Conservation (phyloP, 23 tunicate species). For the Ascidia mentula region DNA sequence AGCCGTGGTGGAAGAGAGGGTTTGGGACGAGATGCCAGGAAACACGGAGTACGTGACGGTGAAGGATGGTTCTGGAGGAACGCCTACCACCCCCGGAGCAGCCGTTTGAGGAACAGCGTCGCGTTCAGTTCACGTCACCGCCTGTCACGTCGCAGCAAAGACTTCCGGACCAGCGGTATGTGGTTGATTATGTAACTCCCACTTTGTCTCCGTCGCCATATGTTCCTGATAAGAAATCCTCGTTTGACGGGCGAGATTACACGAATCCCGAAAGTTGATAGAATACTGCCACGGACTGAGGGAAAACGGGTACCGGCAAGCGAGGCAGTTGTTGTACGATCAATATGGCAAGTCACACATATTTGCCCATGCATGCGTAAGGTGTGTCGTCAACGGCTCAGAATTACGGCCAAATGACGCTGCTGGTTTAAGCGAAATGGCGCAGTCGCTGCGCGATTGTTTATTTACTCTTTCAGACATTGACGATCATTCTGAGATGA, state of each 20-base stretch:
- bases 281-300: not conserved
- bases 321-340: not conserved
- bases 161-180: constrained; percentile 10
- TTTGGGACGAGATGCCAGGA: constrained; percentile 9
- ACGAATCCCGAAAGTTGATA: not conserved
- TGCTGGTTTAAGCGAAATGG: not conserved
- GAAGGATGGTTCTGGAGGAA: not conserved
- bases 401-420: not conserved
- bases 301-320: constrained; percentile 6
- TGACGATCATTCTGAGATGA: constrained; percentile 8
- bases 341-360: constrained; percentile 1
- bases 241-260: not conserved
- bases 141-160: constrained; percentile 9
- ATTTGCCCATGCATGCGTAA: constrained; percentile 1
- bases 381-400: constrained; percentile 6
- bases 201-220: not conserved
- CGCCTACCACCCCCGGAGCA: not conserved
- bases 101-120: constrained; percentile 2
- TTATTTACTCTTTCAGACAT: constrained; percentile 1
- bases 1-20: not conserved
- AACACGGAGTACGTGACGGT: constrained; percentile 1
- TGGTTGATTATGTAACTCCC: not conserved
- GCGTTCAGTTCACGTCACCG: constrained; percentile 1
- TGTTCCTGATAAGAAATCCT: not conserved
- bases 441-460: constrained; percentile 10